Base-by-base conservation (phyloP, 2,888 invertebrate genomes). In the Linyphia triangularis region DNA sequence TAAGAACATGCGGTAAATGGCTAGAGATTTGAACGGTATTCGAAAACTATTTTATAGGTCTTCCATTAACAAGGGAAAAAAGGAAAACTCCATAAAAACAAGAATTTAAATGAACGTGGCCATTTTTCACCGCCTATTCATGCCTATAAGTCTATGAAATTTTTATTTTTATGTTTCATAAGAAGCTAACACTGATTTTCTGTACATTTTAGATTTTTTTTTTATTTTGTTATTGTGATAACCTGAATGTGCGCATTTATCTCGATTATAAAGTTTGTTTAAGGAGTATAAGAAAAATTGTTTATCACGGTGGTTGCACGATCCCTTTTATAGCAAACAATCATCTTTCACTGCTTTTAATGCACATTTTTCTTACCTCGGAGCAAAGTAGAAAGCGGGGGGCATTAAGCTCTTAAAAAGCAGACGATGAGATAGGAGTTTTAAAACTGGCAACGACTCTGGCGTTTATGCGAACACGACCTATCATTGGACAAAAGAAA, bases 261-360 rank as follows among this genome's bases (percentile, higher is more conserved):
- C 86, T 73, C 81, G 81, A 88, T 88, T 88, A 88, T 88, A 88
- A 88, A 88, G 81, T 88, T 88, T 88, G 86, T 81, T 81, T 81
- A 86, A 86, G 63, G 78, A 72, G 72, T 69, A 57, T 57, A 10
- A 57, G 40, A 57, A 72, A 79, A 88, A 81, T 73, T 81, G 81
- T 88, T 88, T 88, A 88, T 88, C 86, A 75, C 57, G 16, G 65
- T 30, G 19, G 63, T 65, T 26, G 26, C 33, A 67, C 75, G 79
- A 79, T 79, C 81, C 73, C 67, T 73, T 88, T 88, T 88, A 88
- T 69, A 81, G 86, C 86, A 88, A 88, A 88, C 86, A 88, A 88
- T 88, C 86, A 88, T 88, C 86, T 88, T 82, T 88, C 57, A 81
- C 69, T 40, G 67, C 86, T 75, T 81, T 88, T 88, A 88, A 88